Percentiles rank a stretch among this genome's conserved stretches.
phyloP scores from a whole-genome alignment of 2,797 vertebrate genomes.

The Rhodeus uyekii region DNA sequence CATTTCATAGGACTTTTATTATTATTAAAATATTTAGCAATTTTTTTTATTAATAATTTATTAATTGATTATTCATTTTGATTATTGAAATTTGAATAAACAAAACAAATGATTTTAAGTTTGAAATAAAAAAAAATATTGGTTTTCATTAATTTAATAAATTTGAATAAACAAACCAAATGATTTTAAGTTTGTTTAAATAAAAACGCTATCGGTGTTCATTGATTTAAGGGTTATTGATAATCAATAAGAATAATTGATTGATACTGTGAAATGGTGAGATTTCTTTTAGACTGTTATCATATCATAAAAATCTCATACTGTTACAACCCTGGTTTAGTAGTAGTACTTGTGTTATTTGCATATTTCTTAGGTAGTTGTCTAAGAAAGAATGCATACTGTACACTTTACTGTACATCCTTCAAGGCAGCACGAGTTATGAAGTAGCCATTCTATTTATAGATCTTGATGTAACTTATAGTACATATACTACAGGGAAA shows the following conservation, averaged over 20 bases:
- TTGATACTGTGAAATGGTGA: background rate
- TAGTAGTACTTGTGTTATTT: background rate
- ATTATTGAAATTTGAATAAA: no score
- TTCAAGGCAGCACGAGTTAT: background rate
- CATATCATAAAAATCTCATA: background rate
- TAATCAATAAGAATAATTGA: background rate
- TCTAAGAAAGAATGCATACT: background rate
- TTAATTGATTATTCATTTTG: no score
- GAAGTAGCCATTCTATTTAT: background rate
- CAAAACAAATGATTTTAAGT: no score
- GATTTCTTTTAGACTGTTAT: background rate
- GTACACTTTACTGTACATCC: background rate
- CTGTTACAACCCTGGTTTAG: background rate
- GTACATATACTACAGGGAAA: background rate
- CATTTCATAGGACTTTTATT: no score
- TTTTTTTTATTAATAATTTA: no score
- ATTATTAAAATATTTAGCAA: no score
- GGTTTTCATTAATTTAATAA: background rate
- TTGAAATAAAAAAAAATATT: no score
- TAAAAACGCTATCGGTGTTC: no score
- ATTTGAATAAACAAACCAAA: no score
- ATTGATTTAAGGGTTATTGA: background rate
- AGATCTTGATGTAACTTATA: background rate
- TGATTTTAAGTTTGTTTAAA: no score
- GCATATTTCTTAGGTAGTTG: background rate